These are phyloP conservation scores for Antechinus flavipes DNA, from an alignment of 2,113 vertebrate genomes.

Conservation along the genomic window DNA sequence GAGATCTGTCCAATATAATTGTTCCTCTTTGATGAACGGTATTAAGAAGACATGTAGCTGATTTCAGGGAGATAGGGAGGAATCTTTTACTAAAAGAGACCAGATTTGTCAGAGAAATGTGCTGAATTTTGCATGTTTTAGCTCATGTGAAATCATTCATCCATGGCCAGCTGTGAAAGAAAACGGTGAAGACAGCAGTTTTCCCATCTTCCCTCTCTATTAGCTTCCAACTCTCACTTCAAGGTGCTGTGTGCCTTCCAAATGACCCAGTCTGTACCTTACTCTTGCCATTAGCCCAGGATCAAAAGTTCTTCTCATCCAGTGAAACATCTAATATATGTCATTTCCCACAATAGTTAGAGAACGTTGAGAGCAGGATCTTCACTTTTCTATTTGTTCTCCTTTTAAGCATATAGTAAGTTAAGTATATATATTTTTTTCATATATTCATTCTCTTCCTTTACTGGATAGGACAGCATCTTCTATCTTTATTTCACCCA, in stretches of 20 bases:
- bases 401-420: background rate
- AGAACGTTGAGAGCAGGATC: background rate
- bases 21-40: slow-evolving; percentile 4
- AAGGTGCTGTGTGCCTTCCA: background rate
- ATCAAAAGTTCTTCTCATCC: background rate
- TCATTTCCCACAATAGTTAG: background rate
- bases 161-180: background rate
- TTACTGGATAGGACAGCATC: background rate
- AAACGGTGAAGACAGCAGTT: background rate
- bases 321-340: background rate
- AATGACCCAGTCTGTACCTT: background rate
- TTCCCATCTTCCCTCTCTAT: background rate
- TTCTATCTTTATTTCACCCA: background rate
- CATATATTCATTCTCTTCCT: background rate
- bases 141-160: background rate
- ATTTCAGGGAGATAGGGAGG: slow-evolving; percentile 10
- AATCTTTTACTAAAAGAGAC: slow-evolving; percentile 31
- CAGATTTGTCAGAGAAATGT: slow-evolving; percentile 36
- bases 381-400: background rate
- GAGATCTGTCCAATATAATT: background rate
- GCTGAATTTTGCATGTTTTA: background rate
- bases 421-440: background rate
- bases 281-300: background rate
- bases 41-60: slow-evolving; percentile 39
- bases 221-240: background rate